phyloP scores from a whole-genome alignment of 2,888 invertebrate genomes.

The Blera fallax region DNA sequence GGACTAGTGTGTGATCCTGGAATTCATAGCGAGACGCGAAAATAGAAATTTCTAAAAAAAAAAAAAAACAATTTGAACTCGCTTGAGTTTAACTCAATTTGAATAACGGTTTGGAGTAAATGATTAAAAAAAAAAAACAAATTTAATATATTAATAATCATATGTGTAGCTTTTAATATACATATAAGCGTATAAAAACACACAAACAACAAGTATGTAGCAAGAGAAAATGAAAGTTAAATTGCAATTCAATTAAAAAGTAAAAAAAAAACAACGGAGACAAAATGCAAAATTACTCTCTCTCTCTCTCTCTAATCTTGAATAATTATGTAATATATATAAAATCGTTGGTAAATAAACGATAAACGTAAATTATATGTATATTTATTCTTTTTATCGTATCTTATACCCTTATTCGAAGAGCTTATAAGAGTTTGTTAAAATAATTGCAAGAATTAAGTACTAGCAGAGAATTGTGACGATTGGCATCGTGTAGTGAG shows the following conservation, averaged over 20 bases:
- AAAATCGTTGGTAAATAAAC: constrained; percentile 54
- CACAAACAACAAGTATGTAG: constrained; percentile 18
- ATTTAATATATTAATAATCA: constrained; percentile 52
- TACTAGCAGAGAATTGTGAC: constrained; percentile 14
- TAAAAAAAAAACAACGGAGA: constrained; percentile 3
- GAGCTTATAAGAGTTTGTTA: constrained; percentile 40
- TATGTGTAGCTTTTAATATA: constrained; percentile 69
- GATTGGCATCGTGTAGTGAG: background rate
- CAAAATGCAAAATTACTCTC: constrained; percentile 46
- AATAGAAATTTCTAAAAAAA: background rate
- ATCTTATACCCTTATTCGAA: constrained; percentile 1
- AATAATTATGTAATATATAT: constrained; percentile 45
- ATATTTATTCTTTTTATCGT: constrained; percentile 27
- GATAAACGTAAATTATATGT: constrained; percentile 41
- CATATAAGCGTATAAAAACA: constrained; percentile 51
- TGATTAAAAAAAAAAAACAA: constrained; percentile 30
- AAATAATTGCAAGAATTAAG: background rate
- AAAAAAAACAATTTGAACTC: background rate
- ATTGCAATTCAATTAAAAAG: constrained; percentile 32
- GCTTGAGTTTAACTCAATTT: constrained; percentile 31
- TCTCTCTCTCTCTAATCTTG: constrained; percentile 33
- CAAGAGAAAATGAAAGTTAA: constrained; percentile 8
- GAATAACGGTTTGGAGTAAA: constrained; percentile 26
- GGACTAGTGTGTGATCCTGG: background rate
- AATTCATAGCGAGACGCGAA: background rate